phyloP scores from a whole-genome alignment of 2,888 invertebrate genomes.

The Lutraria lutraria region DNA sequence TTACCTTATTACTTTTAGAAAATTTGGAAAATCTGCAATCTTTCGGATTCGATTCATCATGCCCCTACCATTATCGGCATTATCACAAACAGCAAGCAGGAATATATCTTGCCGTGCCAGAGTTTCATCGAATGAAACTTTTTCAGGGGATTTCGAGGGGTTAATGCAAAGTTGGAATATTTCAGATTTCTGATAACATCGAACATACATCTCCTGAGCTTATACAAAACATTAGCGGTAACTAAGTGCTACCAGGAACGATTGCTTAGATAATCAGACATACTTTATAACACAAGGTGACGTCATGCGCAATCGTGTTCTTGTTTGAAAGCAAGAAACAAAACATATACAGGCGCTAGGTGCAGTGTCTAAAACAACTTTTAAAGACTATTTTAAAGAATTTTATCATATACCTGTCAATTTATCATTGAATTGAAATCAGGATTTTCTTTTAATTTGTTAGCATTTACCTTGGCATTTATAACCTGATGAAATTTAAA shows the following conservation, averaged over 20 bases:
- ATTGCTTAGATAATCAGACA: background rate
- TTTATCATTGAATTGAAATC: background rate
- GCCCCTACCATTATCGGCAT: background rate
- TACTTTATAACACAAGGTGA: background rate
- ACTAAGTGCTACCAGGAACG: background rate
- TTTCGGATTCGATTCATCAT: too few species aligned
- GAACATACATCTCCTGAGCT: background rate
- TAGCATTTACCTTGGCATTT: too few species aligned
- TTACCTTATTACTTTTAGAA: too few species aligned
- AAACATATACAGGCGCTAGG: background rate
- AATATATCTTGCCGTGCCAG: background rate
- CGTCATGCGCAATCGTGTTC: background rate
- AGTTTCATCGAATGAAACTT: background rate
- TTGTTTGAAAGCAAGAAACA: background rate
- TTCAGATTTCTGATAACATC: conserved; percentile 8
- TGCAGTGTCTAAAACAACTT: background rate
- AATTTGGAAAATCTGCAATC: too few species aligned
- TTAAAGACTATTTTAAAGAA: background rate
- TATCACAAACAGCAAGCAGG: background rate
- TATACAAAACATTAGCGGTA: background rate
- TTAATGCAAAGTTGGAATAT: conserved; percentile 3
- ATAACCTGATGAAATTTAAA: background rate
- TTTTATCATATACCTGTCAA: background rate
- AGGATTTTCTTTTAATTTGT: background rate
- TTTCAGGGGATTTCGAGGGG: background rate